Conservation (phyloP, 1,140 invertebrate species). For the Drosophila pachea region DNA sequence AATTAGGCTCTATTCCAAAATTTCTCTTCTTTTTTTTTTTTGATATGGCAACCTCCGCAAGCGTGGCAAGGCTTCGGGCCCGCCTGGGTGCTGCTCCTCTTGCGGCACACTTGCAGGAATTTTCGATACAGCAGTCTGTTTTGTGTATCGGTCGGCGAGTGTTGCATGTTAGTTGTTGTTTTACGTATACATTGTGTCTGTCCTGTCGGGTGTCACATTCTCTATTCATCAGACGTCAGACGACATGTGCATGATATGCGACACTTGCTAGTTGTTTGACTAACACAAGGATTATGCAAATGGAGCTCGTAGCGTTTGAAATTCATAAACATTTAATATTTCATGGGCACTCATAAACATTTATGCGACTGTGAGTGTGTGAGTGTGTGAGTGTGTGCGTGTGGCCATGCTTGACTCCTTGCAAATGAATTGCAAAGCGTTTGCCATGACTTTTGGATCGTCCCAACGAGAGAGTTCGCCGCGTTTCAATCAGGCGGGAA, state of each 20-base stretch:
- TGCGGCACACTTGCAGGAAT: constrained; percentile 2
- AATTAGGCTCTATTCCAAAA: constrained; percentile 1
- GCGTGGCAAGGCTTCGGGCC: background rate
- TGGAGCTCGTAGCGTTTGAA: constrained; percentile 56
- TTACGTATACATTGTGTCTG: background rate
- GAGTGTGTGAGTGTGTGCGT: background rate
- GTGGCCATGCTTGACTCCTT: constrained; percentile 11
- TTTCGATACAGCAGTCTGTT: background rate
- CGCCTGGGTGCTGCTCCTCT: background rate
- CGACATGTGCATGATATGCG: constrained; percentile 51
- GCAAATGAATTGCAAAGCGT: constrained; percentile 63
- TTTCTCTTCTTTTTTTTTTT: background rate
- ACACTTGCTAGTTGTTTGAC: constrained; percentile 49
- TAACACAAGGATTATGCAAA: constrained; percentile 67
- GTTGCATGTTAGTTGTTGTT: background rate
- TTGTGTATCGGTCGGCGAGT: background rate
- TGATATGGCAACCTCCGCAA: background rate
- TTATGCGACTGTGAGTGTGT: constrained; percentile 38
- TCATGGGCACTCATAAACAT: constrained; percentile 60
- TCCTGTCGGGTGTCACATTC: constrained; percentile 8
- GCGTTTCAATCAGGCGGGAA: background rate
- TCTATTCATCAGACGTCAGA: constrained; percentile 24
- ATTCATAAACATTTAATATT: constrained; percentile 71
- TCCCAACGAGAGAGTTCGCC: constrained; percentile 19
- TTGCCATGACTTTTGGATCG: constrained; percentile 51